A percentile compares a stretch with the other conserved stretches of the same genome.
Conservation (phyloP, 2,797 vertebrate species). For the Thaleichthys pacificus region DNA sequence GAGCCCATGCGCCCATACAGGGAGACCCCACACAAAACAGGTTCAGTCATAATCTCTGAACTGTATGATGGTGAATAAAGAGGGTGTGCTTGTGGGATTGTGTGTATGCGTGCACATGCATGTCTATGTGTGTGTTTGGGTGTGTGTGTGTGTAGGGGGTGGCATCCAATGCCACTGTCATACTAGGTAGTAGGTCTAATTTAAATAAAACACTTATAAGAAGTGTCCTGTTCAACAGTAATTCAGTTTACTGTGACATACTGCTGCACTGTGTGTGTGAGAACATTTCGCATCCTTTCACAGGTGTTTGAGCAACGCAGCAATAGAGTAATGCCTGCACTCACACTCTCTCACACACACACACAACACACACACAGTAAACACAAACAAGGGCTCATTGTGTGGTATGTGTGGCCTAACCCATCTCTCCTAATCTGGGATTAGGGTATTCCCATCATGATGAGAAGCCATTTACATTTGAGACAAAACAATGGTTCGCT, state of each 20-base stretch:
- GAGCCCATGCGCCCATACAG: slow-evolving; percentile 35
- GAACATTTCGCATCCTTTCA: slow-evolving; percentile 50
- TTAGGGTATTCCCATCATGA: slow-evolving; percentile 71
- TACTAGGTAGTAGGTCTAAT: no score
- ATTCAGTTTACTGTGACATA: neutral
- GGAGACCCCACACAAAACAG: slow-evolving; percentile 44
- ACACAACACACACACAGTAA: slow-evolving; percentile 6
- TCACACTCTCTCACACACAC: slow-evolving; percentile 36
- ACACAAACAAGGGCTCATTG: slow-evolving; percentile 66
- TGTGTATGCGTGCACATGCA: neutral
- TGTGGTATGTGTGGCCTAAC: slow-evolving; percentile 59
- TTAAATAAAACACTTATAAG: no score
- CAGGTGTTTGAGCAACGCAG: slow-evolving; percentile 67
- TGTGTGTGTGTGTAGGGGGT: neutral
- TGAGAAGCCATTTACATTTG: slow-evolving; percentile 30
- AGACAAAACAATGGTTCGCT: slow-evolving; percentile 71
- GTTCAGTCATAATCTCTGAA: slow-evolving; percentile 26
- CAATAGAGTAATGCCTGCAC: slow-evolving; percentile 58
- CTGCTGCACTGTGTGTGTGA: slow-evolving; percentile 38
- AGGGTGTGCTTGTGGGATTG: neutral
- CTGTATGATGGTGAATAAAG: slow-evolving; percentile 6
- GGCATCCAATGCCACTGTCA: no score
- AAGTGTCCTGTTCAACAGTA: slow-evolving; percentile 14
- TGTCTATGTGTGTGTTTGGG: neutral
- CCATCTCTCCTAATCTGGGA: slow-evolving; percentile 75